A percentile compares a stretch with the other conserved stretches of the same genome.
These are phyloP conservation scores for Myodes glareolus DNA, from an alignment of 2,113 vertebrate species.

Conservation along the genomic window DNA sequence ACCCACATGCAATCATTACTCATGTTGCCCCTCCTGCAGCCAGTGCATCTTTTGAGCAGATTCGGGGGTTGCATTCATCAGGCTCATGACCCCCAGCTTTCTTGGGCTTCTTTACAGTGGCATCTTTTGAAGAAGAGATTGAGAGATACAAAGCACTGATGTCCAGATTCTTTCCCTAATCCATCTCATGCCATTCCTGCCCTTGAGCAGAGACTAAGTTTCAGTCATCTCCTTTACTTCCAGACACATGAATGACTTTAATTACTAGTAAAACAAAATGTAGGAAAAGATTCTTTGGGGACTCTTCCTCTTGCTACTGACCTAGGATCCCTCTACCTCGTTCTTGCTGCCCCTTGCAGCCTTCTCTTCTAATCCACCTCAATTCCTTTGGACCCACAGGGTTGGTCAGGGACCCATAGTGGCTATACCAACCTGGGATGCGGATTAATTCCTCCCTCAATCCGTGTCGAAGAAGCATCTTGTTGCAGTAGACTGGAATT, in stretches of 20 bases:
- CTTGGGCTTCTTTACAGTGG: not conserved
- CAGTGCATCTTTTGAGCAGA: fast-evolving
- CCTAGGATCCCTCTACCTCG: not conserved
- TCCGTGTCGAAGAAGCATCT: not conserved
- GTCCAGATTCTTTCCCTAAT: not conserved
- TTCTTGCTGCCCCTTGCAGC: too few relatives aligned
- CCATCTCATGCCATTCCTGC: fast-evolving
- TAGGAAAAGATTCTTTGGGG: not conserved
- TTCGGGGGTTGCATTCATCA: not conserved
- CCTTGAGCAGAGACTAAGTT: not conserved
- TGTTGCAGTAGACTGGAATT: not conserved
- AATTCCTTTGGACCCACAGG: not conserved
- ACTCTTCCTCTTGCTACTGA: not conserved
- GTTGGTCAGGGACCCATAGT: not conserved
- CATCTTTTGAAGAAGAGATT: not conserved
- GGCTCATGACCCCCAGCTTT: not conserved
- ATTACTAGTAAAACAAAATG: not conserved
- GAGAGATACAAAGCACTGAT: fast-evolving
- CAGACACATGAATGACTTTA: not conserved
- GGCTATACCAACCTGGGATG: too few relatives aligned
- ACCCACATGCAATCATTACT: not conserved
- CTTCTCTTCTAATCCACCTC: not conserved
- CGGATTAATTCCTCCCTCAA: not conserved
- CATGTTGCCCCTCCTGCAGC: not conserved
- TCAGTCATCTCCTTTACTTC: too few relatives aligned